Percentiles rank a stretch among this genome's conserved stretches.
These are phyloP conservation scores for Piprites chloris DNA, from an alignment of 2,113 vertebrate genomes.

Conservation along the genomic window DNA sequence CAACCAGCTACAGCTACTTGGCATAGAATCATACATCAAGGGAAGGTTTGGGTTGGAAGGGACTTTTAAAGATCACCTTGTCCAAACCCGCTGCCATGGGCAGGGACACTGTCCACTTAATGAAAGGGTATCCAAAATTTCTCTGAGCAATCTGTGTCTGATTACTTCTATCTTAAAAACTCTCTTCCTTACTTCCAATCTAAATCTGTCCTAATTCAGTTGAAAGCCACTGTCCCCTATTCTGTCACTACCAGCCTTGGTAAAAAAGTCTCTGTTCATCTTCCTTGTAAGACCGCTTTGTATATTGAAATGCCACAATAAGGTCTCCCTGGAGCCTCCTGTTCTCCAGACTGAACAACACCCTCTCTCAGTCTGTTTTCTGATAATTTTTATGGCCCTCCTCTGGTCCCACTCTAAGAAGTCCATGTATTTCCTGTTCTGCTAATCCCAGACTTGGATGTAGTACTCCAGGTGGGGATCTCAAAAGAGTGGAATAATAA, in stretches of 20 bases:
- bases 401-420: neutral
- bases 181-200: neutral
- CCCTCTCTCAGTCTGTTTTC: neutral
- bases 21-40: neutral
- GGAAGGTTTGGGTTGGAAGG: neutral
- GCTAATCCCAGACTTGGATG: neutral
- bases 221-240: neutral
- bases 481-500: neutral
- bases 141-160: neutral
- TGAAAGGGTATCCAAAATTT: neutral
- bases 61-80: neutral
- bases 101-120: neutral
- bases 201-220: neutral
- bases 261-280: neutral
- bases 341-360: neutral
- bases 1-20: neutral
- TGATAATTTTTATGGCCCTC: neutral
- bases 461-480: neutral
- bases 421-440: neutral
- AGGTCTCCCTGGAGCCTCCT: accelerated
- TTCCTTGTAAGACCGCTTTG: neutral
- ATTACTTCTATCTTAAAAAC: neutral
- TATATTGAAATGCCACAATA: neutral
- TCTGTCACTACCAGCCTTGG: neutral
- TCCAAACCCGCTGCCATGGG: neutral